Percentiles rank a stretch among this genome's conserved stretches.
Conservation (phyloP, 2,113 vertebrate genomes). For the Bothrops jararaca region DNA sequence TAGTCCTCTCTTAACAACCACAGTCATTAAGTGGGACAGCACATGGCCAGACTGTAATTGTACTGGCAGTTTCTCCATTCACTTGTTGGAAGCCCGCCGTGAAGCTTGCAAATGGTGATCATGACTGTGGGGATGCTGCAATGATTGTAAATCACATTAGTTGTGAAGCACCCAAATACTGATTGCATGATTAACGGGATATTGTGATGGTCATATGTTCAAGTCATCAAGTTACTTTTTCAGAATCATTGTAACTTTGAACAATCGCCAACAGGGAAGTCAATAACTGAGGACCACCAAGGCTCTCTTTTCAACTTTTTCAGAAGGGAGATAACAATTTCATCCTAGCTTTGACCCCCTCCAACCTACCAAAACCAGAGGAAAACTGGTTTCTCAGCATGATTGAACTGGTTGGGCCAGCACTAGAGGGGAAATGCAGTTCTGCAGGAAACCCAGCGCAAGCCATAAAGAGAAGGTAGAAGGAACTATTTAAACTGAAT, state of each 20-base stretch:
- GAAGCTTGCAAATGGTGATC: neutral
- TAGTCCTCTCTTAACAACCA: too few relatives aligned
- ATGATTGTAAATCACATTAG: neutral
- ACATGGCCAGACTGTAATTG: neutral
- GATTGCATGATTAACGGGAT: neutral
- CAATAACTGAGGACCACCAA: neutral
- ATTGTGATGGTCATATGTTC: neutral
- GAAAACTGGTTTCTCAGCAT: neutral
- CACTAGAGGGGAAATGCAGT: neutral
- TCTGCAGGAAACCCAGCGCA: neutral
- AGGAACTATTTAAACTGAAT: neutral
- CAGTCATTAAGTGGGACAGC: neutral
- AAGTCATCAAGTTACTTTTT: neutral
- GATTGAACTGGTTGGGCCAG: neutral
- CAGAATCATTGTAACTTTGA: neutral
- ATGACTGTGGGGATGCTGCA: neutral
- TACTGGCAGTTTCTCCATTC: neutral
- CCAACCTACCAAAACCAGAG: neutral
- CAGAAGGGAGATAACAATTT: neutral
- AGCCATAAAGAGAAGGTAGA: neutral
- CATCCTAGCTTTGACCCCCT: neutral
- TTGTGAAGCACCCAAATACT: neutral
- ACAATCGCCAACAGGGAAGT: neutral
- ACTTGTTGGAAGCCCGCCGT: neutral
- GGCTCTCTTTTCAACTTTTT: neutral